Evolutionary conservation across 1,140 invertebrate genomes (phyloP), one percentile per base, ranked within the genome.

Genomic region (Drosophila parvula): DNA sequence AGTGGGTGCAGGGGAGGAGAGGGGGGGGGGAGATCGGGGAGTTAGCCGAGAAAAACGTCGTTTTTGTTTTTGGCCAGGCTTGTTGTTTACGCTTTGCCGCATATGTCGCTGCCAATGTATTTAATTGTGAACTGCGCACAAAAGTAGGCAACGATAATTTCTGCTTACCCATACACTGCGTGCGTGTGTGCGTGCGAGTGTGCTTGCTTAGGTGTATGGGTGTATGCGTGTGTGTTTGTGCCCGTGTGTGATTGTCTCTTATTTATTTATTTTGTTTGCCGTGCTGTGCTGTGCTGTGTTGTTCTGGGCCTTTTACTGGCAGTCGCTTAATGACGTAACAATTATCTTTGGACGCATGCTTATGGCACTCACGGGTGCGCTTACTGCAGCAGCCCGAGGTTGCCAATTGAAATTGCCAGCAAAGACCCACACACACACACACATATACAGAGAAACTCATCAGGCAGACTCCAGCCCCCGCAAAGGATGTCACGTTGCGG

Each of bases 61-160:
- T 44, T 45, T 57, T 78, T 56, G 43, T 77, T 78, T 77, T 74
- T 60, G 65, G 60, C 44, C 73, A 32, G 71, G 73, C 59, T 51
- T 75, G 80, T 81, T 89, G 77, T 89, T 89, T 89, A 89, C 84
- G 84, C 83, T 71, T 82, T 88, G 81, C 78, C 84, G 85, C 84
- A 89, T 89, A 81, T 81, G 84, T 84, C 81, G 78, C 69, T 84
- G 69, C 69, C 78, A 88, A 88, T 89, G 70, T 81, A 84, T 84
- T 89, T 84, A 81, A 89, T 89, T 88, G 74, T 78, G 51, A 60
- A 68, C 57, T 78, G 53, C 75, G 57, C 83, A 67, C 53, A 79
- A 79, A 82, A 78, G 59, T 82, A 79, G 82, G 75, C 81, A 74
- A 78, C 68, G 73, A 43, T 57, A 69, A 62, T 81, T 74, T 45